These are phyloP conservation scores for Cotesia vestalis DNA, from an alignment of 1,140 invertebrate species.

Conservation along the genomic window DNA sequence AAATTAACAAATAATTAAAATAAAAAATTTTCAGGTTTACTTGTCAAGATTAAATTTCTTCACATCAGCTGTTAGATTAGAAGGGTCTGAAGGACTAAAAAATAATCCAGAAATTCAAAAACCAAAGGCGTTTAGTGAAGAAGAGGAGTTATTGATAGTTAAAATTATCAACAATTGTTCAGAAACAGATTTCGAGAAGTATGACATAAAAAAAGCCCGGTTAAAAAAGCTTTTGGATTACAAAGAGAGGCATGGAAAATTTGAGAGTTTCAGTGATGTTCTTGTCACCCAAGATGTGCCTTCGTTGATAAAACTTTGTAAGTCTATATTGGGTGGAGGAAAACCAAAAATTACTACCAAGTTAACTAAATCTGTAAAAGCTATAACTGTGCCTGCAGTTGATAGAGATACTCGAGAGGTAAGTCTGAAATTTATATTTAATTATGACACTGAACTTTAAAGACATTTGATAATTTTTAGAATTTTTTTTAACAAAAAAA, in stretches of 20 bases:
- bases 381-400: conserved; percentile 21
- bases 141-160: conserved; percentile 24
- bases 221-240: conserved; percentile 28
- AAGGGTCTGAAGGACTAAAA: neutral
- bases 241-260: conserved; percentile 24
- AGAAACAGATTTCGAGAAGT: conserved; percentile 27
- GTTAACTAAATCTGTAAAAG: neutral
- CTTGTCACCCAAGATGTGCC: conserved; percentile 27
- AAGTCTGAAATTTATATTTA: conserved; percentile 1
- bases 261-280: conserved; percentile 19
- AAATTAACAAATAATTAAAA: too few species aligned
- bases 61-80: too few species aligned
- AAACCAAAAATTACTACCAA: neutral
- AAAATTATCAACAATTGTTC: conserved; percentile 30
- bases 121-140: conserved; percentile 5
- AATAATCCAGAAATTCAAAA: neutral
- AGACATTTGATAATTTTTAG: too few species aligned
- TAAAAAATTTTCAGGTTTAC: too few species aligned
- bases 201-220: conserved; percentile 24
- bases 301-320: conserved; percentile 31
- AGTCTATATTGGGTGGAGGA: conserved; percentile 29
- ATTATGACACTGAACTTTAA: too few species aligned
- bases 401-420: conserved; percentile 5
- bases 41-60: too few species aligned
- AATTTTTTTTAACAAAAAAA: too few species aligned